Base-by-base conservation (phyloP, 2,888 invertebrate species). In the Cheilosia soror region DNA sequence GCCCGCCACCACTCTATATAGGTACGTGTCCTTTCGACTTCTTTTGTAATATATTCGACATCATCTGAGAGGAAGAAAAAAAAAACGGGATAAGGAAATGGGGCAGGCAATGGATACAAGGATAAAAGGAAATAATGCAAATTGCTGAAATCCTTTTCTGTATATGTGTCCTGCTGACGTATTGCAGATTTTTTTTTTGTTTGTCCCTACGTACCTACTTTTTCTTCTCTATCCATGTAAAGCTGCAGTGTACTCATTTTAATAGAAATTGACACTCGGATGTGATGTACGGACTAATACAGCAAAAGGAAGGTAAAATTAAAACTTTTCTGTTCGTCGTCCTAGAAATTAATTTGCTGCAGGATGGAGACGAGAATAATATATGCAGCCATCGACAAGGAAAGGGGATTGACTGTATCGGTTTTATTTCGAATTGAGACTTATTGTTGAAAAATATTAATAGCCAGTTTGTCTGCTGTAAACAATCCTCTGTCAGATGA, bases 41-140 rank as follows among this genome's bases (percentile, higher is more conserved):
- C 20, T 49, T 69, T 71, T 20, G 57, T 47, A 15, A 29, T 31
- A 13, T 40, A 4, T n/a, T 9, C 33, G 11, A 31, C 47, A 31
- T 53, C 25, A 53, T 40, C 13, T 20, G 31, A 25, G 20, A 5
- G 11, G 2, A 37, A 13, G 20, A 33, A 49, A 40, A 33, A 33
- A 49, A 40, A 33, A 29, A 72, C 49, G 1, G 40, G 31, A 40
- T 72, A n/a, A 51, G 27, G 51, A 63, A 44, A 53, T 2, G 29
- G 51, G 40, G 7, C 7, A 62, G 42, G 57, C 42, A 71, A 58
- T 58, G 20, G 31, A 60, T 73, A 33, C 27, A 63, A 42, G 40
- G 25, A 49, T 2, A 51, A 71, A 29, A 51, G 62, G 20, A 62
- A 53, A 33, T 73, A 55, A 55, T 63, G 63, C 47, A 73, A 63